Evolutionary conservation across 1,140 invertebrate genomes (phyloP).

Genomic region (Agrilus planipennis): DNA sequence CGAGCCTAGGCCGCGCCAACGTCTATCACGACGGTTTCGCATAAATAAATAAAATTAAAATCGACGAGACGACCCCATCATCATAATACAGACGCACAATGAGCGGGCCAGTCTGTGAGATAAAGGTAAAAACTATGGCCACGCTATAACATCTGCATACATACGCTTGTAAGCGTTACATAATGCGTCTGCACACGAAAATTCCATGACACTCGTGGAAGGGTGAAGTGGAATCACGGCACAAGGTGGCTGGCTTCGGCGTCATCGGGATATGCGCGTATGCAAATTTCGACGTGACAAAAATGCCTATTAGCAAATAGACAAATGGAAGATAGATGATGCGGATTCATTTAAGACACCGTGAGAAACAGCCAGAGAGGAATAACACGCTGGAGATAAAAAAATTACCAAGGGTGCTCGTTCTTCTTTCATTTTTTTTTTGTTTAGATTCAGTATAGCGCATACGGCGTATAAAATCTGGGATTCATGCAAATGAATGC

Average conservation of each 20-base stretch:
- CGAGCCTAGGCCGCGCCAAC: background rate
- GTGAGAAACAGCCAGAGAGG: constrained; percentile 10
- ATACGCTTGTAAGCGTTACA: constrained; percentile 3
- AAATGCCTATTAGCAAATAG: constrained; percentile 18
- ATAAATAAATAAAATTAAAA: constrained; percentile 16
- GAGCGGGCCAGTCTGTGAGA: constrained; percentile 10
- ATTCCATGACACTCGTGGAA: too few species aligned
- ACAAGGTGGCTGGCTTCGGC: too few species aligned
- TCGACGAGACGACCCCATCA: background rate
- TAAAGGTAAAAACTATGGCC: constrained; percentile 15
- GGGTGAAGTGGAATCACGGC: too few species aligned
- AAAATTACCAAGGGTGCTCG: too few species aligned
- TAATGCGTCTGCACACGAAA: background rate
- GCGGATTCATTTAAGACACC: constrained; percentile 9
- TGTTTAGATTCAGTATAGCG: too few species aligned
- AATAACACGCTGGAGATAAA: constrained; percentile 8
- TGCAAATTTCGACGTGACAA: constrained; percentile 17
- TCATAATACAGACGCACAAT: background rate
- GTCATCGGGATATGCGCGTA: too few species aligned
- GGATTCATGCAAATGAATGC: too few species aligned
- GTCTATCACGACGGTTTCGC: constrained; percentile 11
- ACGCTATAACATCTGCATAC: constrained; percentile 12
- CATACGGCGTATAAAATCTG: too few species aligned
- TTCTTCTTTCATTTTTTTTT: too few species aligned
- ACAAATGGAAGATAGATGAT: constrained; percentile 19